Evolutionary conservation across 2,797 vertebrate genomes (phyloP).

Genomic region (Tangara arthus): DNA sequence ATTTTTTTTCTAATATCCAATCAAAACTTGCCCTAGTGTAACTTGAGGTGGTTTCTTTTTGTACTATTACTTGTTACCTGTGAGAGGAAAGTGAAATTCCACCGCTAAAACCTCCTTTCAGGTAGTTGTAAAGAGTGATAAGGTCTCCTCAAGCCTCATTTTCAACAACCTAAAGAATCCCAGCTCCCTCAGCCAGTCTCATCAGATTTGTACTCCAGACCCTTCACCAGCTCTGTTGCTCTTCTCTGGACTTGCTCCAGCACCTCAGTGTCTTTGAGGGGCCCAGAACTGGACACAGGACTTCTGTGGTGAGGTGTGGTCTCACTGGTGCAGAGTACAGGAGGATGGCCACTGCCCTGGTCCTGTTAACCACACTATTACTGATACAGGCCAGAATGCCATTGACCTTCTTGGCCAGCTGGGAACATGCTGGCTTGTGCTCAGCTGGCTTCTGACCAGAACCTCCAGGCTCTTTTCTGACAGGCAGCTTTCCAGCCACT

Average conservation of each 20-base stretch:
- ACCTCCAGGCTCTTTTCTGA: background rate
- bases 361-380: background rate
- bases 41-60: background rate
- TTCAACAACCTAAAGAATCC: background rate
- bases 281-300: background rate
- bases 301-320: rapidly evolving
- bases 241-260: background rate
- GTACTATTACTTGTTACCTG: background rate
- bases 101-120: background rate
- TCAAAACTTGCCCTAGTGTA: background rate
- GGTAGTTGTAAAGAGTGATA: background rate
- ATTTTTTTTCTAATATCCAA: background rate
- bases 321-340: background rate
- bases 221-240: background rate
- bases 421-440: background rate
- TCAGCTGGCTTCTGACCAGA: background rate
- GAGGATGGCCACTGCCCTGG: rapidly evolving
- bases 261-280: background rate
- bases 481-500: background rate
- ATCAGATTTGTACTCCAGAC: background rate
- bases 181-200: background rate
- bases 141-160: background rate
- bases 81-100: background rate
- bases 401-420: background rate
- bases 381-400: background rate